Evolutionary conservation across 2,113 vertebrate species (phyloP).

Genomic region (Corynorhinus townsendii): DNA sequence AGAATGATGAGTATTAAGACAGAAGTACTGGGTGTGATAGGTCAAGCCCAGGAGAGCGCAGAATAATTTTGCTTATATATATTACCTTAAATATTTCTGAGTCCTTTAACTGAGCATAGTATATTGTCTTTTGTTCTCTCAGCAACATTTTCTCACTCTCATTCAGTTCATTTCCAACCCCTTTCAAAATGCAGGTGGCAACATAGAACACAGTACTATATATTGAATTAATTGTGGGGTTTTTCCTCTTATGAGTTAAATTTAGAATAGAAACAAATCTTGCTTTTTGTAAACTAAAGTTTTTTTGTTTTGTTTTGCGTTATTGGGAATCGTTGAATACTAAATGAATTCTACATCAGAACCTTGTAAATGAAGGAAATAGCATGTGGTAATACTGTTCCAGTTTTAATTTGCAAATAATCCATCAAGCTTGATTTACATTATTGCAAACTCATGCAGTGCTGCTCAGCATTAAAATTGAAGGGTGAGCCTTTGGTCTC

Average conservation of each 20-base stretch:
- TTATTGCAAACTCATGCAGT: not conserved
- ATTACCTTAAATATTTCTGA: not conserved
- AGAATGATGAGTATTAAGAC: not conserved
- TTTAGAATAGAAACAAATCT: slow-evolving; percentile 53
- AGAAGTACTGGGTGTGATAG: not conserved
- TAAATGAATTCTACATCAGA: slow-evolving; percentile 20
- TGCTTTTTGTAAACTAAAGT: slow-evolving; percentile 20
- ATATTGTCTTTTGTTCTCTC: not conserved
- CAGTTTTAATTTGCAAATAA: slow-evolving; percentile 44
- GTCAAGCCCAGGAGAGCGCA: not conserved
- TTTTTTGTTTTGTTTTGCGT: slow-evolving; percentile 26
- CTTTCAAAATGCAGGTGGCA: not conserved
- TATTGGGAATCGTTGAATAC: slow-evolving; percentile 29
- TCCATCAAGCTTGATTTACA: slow-evolving; percentile 16
- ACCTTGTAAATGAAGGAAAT: slow-evolving; percentile 17
- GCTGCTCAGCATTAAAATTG: not conserved
- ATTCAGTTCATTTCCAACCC: not conserved
- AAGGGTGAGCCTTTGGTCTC: slow-evolving; percentile 24
- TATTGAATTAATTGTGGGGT: not conserved
- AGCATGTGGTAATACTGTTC: not conserved
- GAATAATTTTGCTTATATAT: not conserved
- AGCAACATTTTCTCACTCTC: not conserved
- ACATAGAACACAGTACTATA: not conserved
- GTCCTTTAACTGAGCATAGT: not conserved
- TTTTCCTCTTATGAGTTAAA: not conserved